These are phyloP conservation scores for Oscheius myriophilus DNA, from an alignment of 2,888 invertebrate species.

Conservation along the genomic window DNA sequence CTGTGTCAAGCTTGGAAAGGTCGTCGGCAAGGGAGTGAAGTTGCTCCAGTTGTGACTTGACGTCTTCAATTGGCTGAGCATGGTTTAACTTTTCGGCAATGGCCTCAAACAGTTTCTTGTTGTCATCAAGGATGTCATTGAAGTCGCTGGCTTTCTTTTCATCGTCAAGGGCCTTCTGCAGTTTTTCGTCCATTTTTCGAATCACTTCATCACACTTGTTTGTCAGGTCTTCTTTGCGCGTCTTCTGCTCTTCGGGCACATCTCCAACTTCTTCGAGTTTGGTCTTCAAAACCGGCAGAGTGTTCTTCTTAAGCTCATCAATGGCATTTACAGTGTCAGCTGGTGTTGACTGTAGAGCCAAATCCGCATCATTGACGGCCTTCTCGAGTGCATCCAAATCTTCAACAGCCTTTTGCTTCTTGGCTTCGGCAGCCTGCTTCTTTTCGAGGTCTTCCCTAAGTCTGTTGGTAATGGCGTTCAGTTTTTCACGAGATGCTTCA, in stretches of 20 bases:
- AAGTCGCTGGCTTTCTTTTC: constrained; percentile 28
- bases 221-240: constrained; percentile 32
- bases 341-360: constrained; percentile 31
- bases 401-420: constrained; percentile 32
- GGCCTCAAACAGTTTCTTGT: constrained; percentile 28
- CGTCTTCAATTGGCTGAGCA: constrained; percentile 14
- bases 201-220: constrained; percentile 32
- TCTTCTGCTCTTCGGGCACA: constrained; percentile 36
- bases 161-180: constrained; percentile 35
- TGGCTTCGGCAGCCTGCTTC: constrained; percentile 14
- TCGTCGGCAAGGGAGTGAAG: constrained; percentile 4
- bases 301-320: constrained; percentile 29
- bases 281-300: constrained; percentile 24
- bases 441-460: constrained; percentile 36
- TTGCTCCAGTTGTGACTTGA: constrained; percentile 8
- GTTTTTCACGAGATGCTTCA: constrained; percentile 16
- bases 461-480: constrained; percentile 26
- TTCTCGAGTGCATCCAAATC: constrained; percentile 40
- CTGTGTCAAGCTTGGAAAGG: neutral
- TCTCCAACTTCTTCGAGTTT: constrained; percentile 30
- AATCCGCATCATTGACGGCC: constrained; percentile 40
- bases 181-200: constrained; percentile 34
- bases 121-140: constrained; percentile 31
- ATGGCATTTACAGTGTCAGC: constrained; percentile 30
- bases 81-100: constrained; percentile 12